Conservation (phyloP, 2,888 invertebrate species). For the Thelaira solivaga region DNA sequence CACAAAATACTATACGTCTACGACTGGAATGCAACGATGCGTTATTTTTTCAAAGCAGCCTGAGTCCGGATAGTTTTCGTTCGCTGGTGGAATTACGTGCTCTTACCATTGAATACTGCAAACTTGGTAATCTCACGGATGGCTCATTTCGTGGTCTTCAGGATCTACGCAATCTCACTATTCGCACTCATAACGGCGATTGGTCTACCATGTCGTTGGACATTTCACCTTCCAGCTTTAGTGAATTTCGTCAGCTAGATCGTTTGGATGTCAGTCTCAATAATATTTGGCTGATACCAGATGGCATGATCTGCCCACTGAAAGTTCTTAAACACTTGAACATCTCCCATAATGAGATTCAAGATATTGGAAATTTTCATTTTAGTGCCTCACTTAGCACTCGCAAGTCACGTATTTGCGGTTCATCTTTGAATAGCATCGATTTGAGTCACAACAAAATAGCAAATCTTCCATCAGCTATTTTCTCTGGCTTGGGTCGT, state of each 20-base stretch:
- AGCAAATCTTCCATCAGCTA: conserved; percentile 87
- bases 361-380: conserved; percentile 91
- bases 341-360: conserved; percentile 90
- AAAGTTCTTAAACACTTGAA: conserved; percentile 88
- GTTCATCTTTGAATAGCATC: conserved; percentile 85
- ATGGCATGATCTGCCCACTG: conserved; percentile 89
- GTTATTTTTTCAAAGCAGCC: conserved; percentile 87
- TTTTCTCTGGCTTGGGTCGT: conserved; percentile 87
- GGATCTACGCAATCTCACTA: conserved; percentile 89
- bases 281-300: conserved; percentile 92
- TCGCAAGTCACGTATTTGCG: conserved; percentile 77
- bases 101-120: conserved; percentile 90
- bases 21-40: conserved; percentile 89
- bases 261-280: conserved; percentile 90
- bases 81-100: conserved; percentile 89
- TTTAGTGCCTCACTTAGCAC: conserved; percentile 82
- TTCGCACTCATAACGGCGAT: conserved; percentile 89
- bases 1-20: conserved; percentile 88
- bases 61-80: conserved; percentile 87
- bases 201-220: conserved; percentile 92
- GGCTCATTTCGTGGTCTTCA: conserved; percentile 88
- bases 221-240: conserved; percentile 87
- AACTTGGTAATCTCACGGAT: conserved; percentile 89
- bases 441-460: conserved; percentile 92
- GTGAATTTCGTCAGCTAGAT: conserved; percentile 87